Conservation (phyloP, 2,113 vertebrate species). For the Paratilapia polleni region DNA sequence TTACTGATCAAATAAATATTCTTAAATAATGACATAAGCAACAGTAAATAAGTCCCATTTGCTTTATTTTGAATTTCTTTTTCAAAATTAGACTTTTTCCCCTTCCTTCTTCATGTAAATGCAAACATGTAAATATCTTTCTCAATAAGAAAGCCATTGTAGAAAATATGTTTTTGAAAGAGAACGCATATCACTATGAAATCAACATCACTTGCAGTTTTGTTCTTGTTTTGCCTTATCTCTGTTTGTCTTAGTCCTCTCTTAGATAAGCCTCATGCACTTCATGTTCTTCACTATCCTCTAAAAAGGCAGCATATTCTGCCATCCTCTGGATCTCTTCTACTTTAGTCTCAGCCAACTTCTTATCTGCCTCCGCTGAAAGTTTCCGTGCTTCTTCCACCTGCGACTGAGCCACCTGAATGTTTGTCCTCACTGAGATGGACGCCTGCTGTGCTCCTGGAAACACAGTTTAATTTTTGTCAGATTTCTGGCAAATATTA, state of each 20-base stretch:
- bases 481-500: background rate
- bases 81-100: background rate
- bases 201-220: background rate
- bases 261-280: slow-evolving; percentile 82
- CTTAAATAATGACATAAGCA: slow-evolving; percentile 38
- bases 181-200: background rate
- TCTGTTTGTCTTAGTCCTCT: slow-evolving; percentile 73
- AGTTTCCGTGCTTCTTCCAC: slow-evolving; percentile 86
- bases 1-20: slow-evolving; percentile 58
- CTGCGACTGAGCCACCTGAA: slow-evolving; percentile 87
- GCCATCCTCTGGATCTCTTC: slow-evolving; percentile 85
- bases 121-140: background rate
- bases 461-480: slow-evolving; percentile 12
- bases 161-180: background rate
- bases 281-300: slow-evolving; percentile 65
- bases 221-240: background rate
- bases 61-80: background rate
- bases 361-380: slow-evolving; percentile 87
- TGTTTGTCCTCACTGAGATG: slow-evolving; percentile 82
- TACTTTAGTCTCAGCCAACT: slow-evolving; percentile 90
- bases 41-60: background rate
- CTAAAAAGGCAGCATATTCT: slow-evolving; percentile 67
- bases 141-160: background rate
- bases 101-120: background rate
- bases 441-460: slow-evolving; percentile 91